Evolutionary conservation across 2,113 vertebrate genomes (phyloP), one percentile per base, ranked within the genome.

Genomic region (Turdus rufiventris): DNA sequence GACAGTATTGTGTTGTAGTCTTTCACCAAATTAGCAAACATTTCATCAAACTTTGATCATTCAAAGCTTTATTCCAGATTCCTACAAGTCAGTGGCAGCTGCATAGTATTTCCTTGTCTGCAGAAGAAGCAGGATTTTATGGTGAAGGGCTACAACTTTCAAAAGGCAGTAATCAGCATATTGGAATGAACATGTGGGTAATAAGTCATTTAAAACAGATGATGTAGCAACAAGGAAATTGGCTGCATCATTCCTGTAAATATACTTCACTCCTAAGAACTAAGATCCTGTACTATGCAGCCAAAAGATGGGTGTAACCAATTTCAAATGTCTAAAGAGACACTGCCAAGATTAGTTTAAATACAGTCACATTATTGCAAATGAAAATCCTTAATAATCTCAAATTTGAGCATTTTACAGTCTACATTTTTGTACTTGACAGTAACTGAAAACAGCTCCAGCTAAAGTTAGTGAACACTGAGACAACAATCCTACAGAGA

Each of bases 231-330:
- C 73, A 88, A 20, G 26, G 47, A 93, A 91, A 90, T 16, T 91
- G 70, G 63, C 92, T 75, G 58, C 84, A 90, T 63, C 42, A 88
- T 45, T 57, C 25, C 45, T 63, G 93, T 70, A 89, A 93, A 96
- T 33, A 63, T 11, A 85, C 68, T 74, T 88, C 60, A 71, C 16
- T 54, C 47, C 58, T 85, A 85, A 72, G 47, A 93, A 77, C 38
- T 73, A 47, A 83, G 87, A 56, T 54, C 57, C 51, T 68, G n/a
- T 20, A 48, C 57, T 82, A 60, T 50, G 51, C 10, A 85, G 85
- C 83, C 93, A 95, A 80, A 91, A 48, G 47, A 94, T 93, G 92
- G 96, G 83, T 81, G 94, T 96, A 96, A 95, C 93, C 76, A 11
- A 38, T 54, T 77, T 78, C n/a, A 85, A 87, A 28, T 34, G 60